Percentiles rank a stretch among this genome's conserved stretches.
Evolutionary conservation across 2,888 invertebrate genomes (phyloP).

Genomic region (Pyrrhosoma nymphula): DNA sequence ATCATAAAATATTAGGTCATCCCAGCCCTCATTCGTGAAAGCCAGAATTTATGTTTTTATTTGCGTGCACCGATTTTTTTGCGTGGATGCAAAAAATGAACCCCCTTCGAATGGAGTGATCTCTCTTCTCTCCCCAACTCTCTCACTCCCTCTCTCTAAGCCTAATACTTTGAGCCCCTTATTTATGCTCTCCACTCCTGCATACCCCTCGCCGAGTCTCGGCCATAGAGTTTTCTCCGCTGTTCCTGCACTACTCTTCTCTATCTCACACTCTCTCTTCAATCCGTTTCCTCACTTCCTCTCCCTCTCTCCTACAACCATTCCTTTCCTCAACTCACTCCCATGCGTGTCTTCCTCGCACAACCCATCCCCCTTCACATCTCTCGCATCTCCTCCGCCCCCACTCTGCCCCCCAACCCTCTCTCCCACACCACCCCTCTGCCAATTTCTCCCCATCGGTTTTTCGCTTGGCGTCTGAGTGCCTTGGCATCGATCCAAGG

Average conservation of each 20-base stretch:
- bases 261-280: background rate
- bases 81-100: background rate
- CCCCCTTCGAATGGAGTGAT: background rate
- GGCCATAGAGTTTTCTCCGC: background rate
- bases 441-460: constrained; percentile 37
- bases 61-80: background rate
- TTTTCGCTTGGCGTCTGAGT: constrained; percentile 56
- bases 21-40: background rate
- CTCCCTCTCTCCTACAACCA: background rate
- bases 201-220: background rate
- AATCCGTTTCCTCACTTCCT: background rate
- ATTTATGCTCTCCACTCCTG: background rate
- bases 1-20: background rate
- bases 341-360: background rate
- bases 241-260: background rate
- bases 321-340: background rate
- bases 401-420: background rate
- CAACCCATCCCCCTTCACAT: background rate
- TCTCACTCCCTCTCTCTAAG: background rate
- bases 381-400: background rate
- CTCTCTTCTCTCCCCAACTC: background rate
- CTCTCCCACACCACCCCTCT: background rate
- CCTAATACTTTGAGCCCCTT: constrained; percentile 15
- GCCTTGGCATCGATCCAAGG: constrained; percentile 61
- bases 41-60: background rate